Percentiles rank a stretch among this genome's conserved stretches.
Evolutionary conservation across 2,113 vertebrate species (phyloP).

Genomic region (Numida meleagris): DNA sequence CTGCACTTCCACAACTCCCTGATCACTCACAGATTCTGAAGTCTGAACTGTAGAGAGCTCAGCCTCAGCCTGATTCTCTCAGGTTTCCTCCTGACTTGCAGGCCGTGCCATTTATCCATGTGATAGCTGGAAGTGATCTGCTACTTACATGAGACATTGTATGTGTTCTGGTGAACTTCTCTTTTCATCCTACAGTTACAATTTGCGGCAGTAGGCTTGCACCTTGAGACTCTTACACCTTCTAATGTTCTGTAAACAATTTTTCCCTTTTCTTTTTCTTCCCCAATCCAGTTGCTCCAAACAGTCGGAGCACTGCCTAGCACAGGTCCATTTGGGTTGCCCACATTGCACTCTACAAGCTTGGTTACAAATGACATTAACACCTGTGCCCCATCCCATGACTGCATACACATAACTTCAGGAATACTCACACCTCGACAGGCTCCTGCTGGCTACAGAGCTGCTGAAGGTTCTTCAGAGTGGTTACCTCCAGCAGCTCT

Average conservation of each 20-base stretch:
- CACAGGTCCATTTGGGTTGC: background rate
- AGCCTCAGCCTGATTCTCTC: background rate
- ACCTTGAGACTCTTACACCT: background rate
- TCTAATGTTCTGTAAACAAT: background rate
- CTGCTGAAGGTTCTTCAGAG: background rate
- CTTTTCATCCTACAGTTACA: background rate
- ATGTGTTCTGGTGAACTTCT: background rate
- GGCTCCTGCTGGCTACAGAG: background rate
- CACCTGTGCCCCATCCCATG: background rate
- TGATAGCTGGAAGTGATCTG: background rate
- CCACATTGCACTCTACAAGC: background rate
- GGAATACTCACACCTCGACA: background rate
- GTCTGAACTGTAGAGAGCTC: too few species aligned
- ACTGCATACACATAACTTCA: background rate
- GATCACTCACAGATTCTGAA: too few species aligned
- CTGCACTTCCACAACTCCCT: too few species aligned
- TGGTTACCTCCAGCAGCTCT: background rate
- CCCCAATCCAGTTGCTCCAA: background rate
- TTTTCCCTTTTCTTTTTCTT: background rate
- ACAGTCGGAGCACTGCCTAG: background rate
- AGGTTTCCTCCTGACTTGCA: background rate
- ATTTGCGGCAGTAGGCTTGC: background rate
- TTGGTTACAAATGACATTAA: background rate
- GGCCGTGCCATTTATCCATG: rapidly evolving
- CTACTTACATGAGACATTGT: background rate